Base-by-base conservation (phyloP, 2,888 invertebrate genomes). In the Chalcis sispes region DNA sequence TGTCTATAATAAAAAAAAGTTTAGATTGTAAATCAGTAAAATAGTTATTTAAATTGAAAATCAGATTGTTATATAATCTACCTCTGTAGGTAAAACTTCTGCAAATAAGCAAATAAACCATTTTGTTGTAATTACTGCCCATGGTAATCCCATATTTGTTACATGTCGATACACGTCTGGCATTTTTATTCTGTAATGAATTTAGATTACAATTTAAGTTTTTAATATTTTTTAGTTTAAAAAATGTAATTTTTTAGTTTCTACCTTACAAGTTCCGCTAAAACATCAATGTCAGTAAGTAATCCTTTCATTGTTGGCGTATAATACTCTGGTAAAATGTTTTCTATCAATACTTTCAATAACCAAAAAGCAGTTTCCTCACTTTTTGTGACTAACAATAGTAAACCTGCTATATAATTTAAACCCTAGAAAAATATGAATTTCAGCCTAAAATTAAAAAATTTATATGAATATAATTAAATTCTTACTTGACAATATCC, bases 51-150 rank as follows among this genome's bases (percentile, higher is more conserved):
- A 71, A 20, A 20, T 50, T 42, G 67, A 75, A 66, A 23, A 69
- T 72, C n/a, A n/a, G n/a, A n/a, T n/a, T n/a, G n/a, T n/a, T n/a
- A n/a, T n/a, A n/a, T n/a, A n/a, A 48, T 77, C 84, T 87, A 93
- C 93, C 90, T 98, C 98, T 75, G 95, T 94, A 0, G 98, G 98
- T 77, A 98, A 91, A 70, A 97, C 97, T 90, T 98, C 98, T 66
- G 96, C 95, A 89, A 95, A 98, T 65, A 98, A 90, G 86, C 98
- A 98, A 82, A 98, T 95, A 87, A 98, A 97, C 98, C 98, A 98
- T 90, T 98, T 98, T 75, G 97, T 97, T 32, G 95, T 94, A 83
- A 97, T 94, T 75, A 98, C 94, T 69, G 96, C 94, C 95, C 97
- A 97, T 15, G 96, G 95, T 82, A 97, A 91, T 75, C 95, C 96